These are phyloP conservation scores for Caenorhabditis remanei DNA, from an alignment of 1,140 invertebrate genomes.

Conservation along the genomic window DNA sequence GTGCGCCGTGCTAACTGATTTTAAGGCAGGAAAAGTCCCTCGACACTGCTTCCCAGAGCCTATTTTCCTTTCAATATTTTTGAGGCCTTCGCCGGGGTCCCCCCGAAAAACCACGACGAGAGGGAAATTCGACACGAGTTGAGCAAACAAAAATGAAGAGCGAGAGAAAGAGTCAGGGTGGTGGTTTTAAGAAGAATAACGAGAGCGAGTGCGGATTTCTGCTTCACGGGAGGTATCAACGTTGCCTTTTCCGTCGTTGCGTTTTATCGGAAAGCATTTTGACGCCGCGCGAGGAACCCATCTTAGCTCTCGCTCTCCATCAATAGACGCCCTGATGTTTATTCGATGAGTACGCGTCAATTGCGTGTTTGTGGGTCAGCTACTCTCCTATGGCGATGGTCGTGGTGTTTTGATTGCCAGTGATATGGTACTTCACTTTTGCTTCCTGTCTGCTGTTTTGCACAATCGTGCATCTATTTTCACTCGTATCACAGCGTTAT, in stretches of 20 bases:
- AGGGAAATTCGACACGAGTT: slow-evolving; percentile 55
- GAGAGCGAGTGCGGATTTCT: slow-evolving; percentile 10
- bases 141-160: slow-evolving; percentile 44
- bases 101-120: slow-evolving; percentile 31
- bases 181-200: neutral
- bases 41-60: no score
- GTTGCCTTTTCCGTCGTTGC: neutral
- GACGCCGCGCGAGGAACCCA: neutral
- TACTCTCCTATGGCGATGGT: neutral
- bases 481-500: neutral
- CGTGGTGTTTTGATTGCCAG: neutral
- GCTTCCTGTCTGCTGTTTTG: slow-evolving; percentile 2
- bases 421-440: neutral
- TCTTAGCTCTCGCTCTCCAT: neutral
- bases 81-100: neutral
- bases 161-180: slow-evolving; percentile 22
- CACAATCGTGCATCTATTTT: neutral
- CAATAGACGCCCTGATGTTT: no score
- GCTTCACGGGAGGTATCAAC: neutral
- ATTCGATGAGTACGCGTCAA: no score
- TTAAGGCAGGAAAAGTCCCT: slow-evolving; percentile 14
- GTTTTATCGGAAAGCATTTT: neutral
- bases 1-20: neutral
- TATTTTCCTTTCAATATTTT: slow-evolving; percentile 6
- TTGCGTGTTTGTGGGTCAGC: neutral